A percentile compares a stretch with the other conserved stretches of the same genome.
Conservation (phyloP, 2,797 vertebrate genomes). For the Antennarius maculatus region DNA sequence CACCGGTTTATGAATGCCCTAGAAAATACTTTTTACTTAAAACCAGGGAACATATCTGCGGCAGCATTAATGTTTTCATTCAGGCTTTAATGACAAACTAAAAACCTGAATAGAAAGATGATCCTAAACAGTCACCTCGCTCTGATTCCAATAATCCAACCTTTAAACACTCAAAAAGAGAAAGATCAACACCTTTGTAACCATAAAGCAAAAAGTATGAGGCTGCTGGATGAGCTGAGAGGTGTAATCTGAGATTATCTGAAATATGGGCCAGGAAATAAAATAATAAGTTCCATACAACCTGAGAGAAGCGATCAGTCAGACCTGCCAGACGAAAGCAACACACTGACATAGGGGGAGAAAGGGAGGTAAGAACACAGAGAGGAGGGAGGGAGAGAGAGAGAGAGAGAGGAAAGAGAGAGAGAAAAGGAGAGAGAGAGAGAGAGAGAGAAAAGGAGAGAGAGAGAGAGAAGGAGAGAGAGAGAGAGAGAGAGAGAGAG, state of each 20-base stretch:
- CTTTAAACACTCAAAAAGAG: neutral
- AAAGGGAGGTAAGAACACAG: neutral
- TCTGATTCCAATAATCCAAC: neutral
- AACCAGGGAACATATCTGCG: too few species aligned
- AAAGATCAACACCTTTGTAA: neutral
- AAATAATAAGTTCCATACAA: slow-evolving; percentile 59
- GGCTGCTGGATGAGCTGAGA: neutral
- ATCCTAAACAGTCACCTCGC: too few species aligned
- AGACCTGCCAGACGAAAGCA: slow-evolving; percentile 32
- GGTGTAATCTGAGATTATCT: neutral
- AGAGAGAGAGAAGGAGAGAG: slow-evolving; percentile 2
- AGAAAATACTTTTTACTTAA: too few species aligned
- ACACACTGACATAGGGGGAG: neutral
- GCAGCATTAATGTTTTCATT: too few species aligned
- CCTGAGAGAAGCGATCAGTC: slow-evolving; percentile 59
- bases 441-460: slow-evolving; percentile 14
- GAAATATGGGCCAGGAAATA: slow-evolving; percentile 19
- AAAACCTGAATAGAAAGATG: too few species aligned
- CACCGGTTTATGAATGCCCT: too few species aligned
- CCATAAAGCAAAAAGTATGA: neutral
- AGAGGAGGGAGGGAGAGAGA: slow-evolving; percentile 1
- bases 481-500: neutral
- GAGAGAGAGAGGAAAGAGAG: neutral
- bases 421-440: slow-evolving; percentile 18
- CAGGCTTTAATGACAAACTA: too few species aligned